Base-by-base conservation (phyloP, 1,140 invertebrate genomes). In the Streblospio benedicti region DNA sequence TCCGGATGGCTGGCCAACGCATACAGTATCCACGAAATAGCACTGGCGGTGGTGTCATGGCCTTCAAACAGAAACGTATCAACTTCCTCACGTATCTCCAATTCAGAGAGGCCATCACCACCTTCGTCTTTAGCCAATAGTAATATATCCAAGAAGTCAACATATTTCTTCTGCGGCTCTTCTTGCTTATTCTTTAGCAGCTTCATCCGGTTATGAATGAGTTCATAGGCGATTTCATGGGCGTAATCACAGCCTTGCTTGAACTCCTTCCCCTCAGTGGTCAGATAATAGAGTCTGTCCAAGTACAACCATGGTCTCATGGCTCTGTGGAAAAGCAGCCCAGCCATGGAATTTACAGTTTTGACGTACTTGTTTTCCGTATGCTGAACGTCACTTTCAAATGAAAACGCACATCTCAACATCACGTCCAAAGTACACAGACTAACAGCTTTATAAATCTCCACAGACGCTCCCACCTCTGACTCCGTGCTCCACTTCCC, bases 1-100 rank as follows among this genome's bases (percentile, higher is more conserved):
- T 87, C 79, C 23, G 86, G 87, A 69, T 87, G 81, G 27, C 85
- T 71, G 1, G 89, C 80, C 65, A 92, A 75, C 65, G 88, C 85
- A 44, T 89, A 80, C 54, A 91, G 75, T 64, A 88, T 87, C 80
- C 90, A 92, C 0, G 74, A 71, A 14, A 82, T 66, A 25, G 69
- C 57, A 25, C 49, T 56, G 28, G 57, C 50, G 28, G 57, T 59
- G 4, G 57, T 59, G 30, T 59, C 57, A 41, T 59, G 47, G 20
- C 66, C 65, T 23, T 60, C 69, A 59, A 70, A 69, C 60, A 71
- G 60, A 32, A 71, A 67, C 16, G 67, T 71, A 58, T 71, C 66
- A 0, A 69, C 69, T 58, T 71, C 69, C 41, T 69, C 69, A 45
- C 62, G 49, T 6, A 68, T 64, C 23, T 68, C 67, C 20, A 51